Evolutionary conservation across 2,797 vertebrate genomes (phyloP).

Genomic region (Dermochelys coriacea): DNA sequence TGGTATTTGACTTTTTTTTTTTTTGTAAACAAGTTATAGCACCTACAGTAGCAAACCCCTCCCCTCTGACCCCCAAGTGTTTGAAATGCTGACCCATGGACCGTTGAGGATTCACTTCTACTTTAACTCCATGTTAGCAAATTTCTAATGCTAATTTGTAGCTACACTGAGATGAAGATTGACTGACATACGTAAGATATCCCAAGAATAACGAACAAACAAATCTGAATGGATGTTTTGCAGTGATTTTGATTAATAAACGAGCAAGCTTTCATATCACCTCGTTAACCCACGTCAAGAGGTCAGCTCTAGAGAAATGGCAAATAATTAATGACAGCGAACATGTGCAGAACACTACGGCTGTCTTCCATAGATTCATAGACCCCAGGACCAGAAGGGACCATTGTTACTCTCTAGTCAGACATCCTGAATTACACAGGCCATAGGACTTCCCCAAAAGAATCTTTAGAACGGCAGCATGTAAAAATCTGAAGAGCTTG

Average conservation of each 20-base stretch:
- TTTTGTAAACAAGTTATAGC: accelerated
- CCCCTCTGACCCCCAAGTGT: not conserved
- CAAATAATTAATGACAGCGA: not conserved
- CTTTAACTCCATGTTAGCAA: not conserved
- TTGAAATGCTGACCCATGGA: not conserved
- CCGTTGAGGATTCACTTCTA: not conserved
- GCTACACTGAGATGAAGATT: not conserved
- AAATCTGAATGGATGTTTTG: accelerated
- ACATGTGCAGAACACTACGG: not conserved
- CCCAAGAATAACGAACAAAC: accelerated
- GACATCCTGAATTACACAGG: not conserved
- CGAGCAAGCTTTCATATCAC: not conserved
- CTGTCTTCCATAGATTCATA: not conserved
- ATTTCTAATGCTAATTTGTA: not conserved
- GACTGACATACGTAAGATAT: not conserved
- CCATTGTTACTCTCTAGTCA: not conserved
- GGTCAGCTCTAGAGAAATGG: not conserved
- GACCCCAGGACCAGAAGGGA: not conserved
- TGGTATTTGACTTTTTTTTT: not conserved
- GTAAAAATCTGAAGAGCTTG: not conserved
- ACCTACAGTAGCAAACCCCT: not conserved
- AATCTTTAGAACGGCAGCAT: not conserved
- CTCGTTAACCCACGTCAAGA: not conserved
- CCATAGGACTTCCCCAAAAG: not conserved
- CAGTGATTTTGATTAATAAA: not conserved